Evolutionary conservation across 2,888 invertebrate species (phyloP).

Genomic region (Labia minor): DNA sequence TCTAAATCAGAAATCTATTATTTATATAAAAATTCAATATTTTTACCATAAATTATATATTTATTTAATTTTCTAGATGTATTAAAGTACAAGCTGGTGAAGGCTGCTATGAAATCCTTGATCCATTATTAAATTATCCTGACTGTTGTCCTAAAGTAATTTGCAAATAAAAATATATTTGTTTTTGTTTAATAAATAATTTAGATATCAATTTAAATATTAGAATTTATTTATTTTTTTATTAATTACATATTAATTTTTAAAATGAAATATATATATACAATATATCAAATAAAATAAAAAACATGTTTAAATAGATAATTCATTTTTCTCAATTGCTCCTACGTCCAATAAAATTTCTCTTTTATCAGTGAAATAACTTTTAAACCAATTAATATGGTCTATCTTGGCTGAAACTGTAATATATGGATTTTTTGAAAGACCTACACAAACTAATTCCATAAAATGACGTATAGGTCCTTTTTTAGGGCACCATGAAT

Average conservation of each 20-base stretch:
- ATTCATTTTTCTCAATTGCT: slow-evolving; percentile 35
- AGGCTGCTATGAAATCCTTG: neutral
- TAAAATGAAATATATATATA: neutral
- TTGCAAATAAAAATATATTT: neutral
- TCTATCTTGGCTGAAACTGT: slow-evolving; percentile 77
- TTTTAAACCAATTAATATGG: slow-evolving; percentile 82
- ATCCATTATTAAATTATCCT: neutral
- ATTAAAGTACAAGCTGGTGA: neutral
- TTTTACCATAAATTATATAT: too few relatives aligned
- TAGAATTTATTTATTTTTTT: too few relatives aligned
- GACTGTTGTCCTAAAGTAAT: neutral
- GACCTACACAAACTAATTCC: slow-evolving; percentile 87
- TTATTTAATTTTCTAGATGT: neutral
- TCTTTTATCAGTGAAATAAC: slow-evolving; percentile 76
- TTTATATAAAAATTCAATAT: too few relatives aligned
- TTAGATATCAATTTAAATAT: too few relatives aligned
- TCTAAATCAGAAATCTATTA: too few relatives aligned
- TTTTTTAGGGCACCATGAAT: slow-evolving; percentile 76
- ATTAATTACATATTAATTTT: neutral
- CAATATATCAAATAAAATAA: neutral
- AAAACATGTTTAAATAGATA: neutral
- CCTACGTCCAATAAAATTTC: slow-evolving; percentile 56
- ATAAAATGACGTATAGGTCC: slow-evolving; percentile 94
- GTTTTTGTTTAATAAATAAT: too few relatives aligned
- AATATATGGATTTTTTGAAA: slow-evolving; percentile 89